Base-by-base conservation (phyloP, 2,113 vertebrate genomes). In the Fregetta grallaria region DNA sequence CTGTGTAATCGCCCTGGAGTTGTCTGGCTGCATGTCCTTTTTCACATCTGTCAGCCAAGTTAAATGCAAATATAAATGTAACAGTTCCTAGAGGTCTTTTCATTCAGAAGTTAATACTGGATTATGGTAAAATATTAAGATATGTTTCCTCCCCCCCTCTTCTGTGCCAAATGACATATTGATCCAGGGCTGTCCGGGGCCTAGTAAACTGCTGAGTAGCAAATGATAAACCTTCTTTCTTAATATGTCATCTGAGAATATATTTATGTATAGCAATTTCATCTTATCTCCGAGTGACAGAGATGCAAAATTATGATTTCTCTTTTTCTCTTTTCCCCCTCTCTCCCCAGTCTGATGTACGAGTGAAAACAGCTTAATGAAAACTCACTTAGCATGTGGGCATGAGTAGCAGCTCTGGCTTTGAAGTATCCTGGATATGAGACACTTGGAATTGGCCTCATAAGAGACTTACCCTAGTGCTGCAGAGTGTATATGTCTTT, bases 91-190 rank as follows among this genome's bases (percentile, higher is more conserved):
- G 65, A 75, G 38, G 11, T 52, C 38, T 78, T 71, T 11, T 74
- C 6, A 8, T 49, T 66, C 15, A 40, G 19, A 88, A 74, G 23
- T 27, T 76, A 80, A 30, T 61, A 21, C 44, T 67, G 42, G 15
- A 36, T 82, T 83, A 62, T 1, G 1, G 13, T 86, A 58, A 62
- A 49, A 50, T 61, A 67, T 19, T 53, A 53, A 52, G 14, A 44
- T n/a, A 32, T 20, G 6, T 50, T 58, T 38, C 18, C 8, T 12
- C 14, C 11, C 6, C 2, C 7, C 5, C 4, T 15, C 0, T 29
- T 56, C 25, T 38, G 13, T 25, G 23, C 32, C 23, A 71, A 45
- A 53, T 75, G 10, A 61, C 72, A 21, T 77, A 62, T 52, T 56
- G 56, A 68, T 87, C 34, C 15, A 21, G 20, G 25, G 17, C 19